Evolutionary conservation across 2,113 vertebrate species (phyloP), one percentile per base, ranked within the genome.

Genomic region (Pionites leucogaster): DNA sequence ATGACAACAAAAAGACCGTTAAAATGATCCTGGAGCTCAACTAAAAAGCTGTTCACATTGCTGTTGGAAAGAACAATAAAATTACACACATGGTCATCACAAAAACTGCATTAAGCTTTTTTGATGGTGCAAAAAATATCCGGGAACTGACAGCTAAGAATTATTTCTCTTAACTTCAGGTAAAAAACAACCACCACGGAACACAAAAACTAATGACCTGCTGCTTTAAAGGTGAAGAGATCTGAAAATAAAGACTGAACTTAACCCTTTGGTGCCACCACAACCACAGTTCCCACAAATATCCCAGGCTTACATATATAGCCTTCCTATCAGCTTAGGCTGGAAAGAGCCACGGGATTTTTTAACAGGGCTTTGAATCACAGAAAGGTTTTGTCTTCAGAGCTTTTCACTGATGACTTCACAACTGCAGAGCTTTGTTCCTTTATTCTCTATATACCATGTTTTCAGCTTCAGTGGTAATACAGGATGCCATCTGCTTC

Each of bases 31-130:
- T 62, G 49, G 88, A 97, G 91, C 87, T 55, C 42, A 7, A 27
- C 37, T 71, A 93, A 78, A 95, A 96, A 93, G 81, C 64, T 75
- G 72, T 68, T 96, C 86, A 33, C 28, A 6, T 92, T 97, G 92
- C 95, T 70, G 37, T 80, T 52, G 69, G 74, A 94, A 91, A 93
- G 81, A 95, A 93, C 71, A 93, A 67, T 69, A 88, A 79, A 90
- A 65, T 49, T 59, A 65, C 23, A 93, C n/a, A 55, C 67, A 88
- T 16, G 57, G 50, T 53, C 71, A 62, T 70, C 63, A 55, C 59
- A 88, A 59, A 59, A 87, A 89, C 50, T 22, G 33, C 60, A 52
- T 82, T 70, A 89, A 95, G 50, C 59, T 86, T 93, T 86, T 63
- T 63, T 81, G 82, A 82, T 76, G 78, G n/a, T 25, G 31, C 49